Base-by-base conservation (phyloP, 2,113 vertebrate genomes). In the Triplophysa tibetana region DNA sequence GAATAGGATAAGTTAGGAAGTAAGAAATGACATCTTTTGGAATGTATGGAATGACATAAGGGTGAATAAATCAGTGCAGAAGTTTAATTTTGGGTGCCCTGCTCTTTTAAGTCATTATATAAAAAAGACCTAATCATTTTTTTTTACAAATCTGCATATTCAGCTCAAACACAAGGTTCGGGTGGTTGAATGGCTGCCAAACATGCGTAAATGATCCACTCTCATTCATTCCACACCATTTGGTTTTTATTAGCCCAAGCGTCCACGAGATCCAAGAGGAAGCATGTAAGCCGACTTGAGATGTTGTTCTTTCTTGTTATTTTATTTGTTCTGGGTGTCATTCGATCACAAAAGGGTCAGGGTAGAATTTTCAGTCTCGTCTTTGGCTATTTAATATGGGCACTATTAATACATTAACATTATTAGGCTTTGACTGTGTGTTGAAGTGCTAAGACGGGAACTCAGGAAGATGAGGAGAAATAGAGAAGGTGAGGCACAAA, bases 281-380 rank as follows among this genome's bases (percentile, higher is more conserved):
- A 68, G 23, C 26, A 23, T 69, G 56, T 62, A 75, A 62, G 64
- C 64, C n/a, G 5, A 65, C 63, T 62, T 69, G 73, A 70, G 29
- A 61, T 81, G 72, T 75, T 81, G 29, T 73, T 26, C 54, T 81
- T 81, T 26, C 73, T 81, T 68, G 72, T 81, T 81, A 23, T 21
- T 77, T 68, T 81, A 69, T 81, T 75, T 81, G 54, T 81, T 75
- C 67, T 26, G 38, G 6, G 24, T 48, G 79, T 75, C 38, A 81
- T 69, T 81, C 52, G 64, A 76, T 69, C 56, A 69, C 45, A 81
- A 61, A 43, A 60, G 48, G 60, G 78, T 79, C 68, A 79, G 68
- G 38, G 43, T 8, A 11, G 23, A 76, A 62, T 52, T 50, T 38
- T 23, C 77, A 43, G 14, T 63, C 33, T 81, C 24, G n/a, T 17